Percentiles rank a stretch among this genome's conserved stretches.
These are phyloP conservation scores for Synergus itoensis DNA, from an alignment of 2,888 invertebrate genomes.

Conservation along the genomic window DNA sequence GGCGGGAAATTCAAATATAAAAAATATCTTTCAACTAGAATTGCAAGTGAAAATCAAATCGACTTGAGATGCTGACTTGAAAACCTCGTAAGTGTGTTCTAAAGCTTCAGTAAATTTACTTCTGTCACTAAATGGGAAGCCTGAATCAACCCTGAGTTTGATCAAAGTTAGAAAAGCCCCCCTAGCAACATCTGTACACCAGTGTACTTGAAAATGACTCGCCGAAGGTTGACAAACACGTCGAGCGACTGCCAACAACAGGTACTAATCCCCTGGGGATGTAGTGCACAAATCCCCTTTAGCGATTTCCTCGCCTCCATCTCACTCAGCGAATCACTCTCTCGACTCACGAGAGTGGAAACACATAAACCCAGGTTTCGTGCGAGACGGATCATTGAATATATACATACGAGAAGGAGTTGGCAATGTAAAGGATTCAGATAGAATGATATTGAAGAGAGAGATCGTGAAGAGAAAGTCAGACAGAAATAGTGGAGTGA, in stretches of 20 bases:
- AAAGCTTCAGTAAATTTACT: background rate
- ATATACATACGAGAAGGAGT: conserved; percentile 27
- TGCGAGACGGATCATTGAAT: conserved; percentile 15
- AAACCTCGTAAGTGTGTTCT: background rate
- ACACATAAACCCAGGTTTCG: conserved; percentile 12
- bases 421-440: conserved; percentile 8
- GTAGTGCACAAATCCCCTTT: conserved; percentile 52
- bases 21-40: background rate
- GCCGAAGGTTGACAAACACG: conserved; percentile 36
- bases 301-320: conserved; percentile 60
- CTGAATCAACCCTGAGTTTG: conserved; percentile 3
- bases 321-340: conserved; percentile 54
- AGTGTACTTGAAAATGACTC: conserved; percentile 36
- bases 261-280: conserved; percentile 35
- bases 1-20: background rate
- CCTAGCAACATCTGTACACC: conserved; percentile 16
- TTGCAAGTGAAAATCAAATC: background rate
- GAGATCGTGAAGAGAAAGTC: conserved; percentile 26
- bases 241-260: conserved; percentile 40
- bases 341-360: conserved; percentile 54
- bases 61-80: no score
- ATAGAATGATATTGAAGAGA: background rate
- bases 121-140: background rate
- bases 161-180: conserved; percentile 22
- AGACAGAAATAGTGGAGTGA: background rate